These are phyloP conservation scores for Ptiloglossa arizonensis DNA, from an alignment of 1,140 invertebrate genomes.

Conservation along the genomic window DNA sequence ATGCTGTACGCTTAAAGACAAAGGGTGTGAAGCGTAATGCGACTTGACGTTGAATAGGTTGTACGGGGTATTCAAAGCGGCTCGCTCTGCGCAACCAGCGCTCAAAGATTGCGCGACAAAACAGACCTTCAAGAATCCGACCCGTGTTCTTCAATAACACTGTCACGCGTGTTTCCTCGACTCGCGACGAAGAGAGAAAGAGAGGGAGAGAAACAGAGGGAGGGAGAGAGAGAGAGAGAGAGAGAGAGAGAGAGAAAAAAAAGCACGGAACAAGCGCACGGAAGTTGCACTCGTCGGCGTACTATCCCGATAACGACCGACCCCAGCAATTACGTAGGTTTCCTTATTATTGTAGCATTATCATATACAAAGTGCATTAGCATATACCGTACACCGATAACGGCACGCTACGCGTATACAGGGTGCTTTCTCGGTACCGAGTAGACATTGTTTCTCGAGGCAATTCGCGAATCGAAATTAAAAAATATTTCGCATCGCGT, in stretches of 20 bases:
- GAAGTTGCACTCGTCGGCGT: not conserved
- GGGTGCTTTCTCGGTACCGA: too few relatives aligned
- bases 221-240: too few relatives aligned
- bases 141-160: not conserved
- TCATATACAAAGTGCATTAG: slow-evolving; percentile 4
- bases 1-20: not conserved
- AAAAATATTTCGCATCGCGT: not conserved
- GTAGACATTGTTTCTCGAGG: not conserved
- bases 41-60: not conserved
- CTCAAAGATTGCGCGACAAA: not conserved
- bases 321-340: not conserved
- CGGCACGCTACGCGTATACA: not conserved
- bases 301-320: not conserved
- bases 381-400: not conserved
- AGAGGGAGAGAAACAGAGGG: too few relatives aligned
- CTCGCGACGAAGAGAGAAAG: too few relatives aligned
- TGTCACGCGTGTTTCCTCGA: not conserved
- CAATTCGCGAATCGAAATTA: not conserved
- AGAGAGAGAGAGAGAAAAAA: not conserved
- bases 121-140: not conserved
- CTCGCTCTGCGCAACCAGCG: not conserved
- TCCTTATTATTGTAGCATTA: not conserved
- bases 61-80: not conserved
- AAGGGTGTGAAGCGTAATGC: not conserved
- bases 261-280: not conserved